Base-by-base conservation (phyloP, 2,888 invertebrate genomes). In the Drosophila neonasuta region DNA sequence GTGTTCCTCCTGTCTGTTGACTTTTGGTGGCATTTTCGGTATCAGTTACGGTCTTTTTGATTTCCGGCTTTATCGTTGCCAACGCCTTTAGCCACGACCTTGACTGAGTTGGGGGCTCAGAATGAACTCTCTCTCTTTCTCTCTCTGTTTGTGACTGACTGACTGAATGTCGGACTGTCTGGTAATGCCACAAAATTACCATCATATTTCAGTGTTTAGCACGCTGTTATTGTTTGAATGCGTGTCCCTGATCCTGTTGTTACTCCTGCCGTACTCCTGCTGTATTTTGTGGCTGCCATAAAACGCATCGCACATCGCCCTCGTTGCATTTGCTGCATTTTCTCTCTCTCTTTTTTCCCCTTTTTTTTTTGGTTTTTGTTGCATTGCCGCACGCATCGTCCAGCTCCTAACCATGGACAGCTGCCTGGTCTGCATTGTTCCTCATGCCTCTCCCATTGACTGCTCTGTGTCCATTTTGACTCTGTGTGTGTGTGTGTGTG, bases 1-100 rank as follows among this genome's bases (percentile, higher is more conserved):
- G 11, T 49, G 45, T 58, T 70, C 29, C 30, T 20, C 17, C 17
- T 46, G 44, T 58, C 36, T 68, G 63, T 77, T 78, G 71, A 77
- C 69, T 74, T 64, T 74, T 63, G 62, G 67, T 71, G 74, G 75
- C 75, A 50, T 71, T 74, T 74, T 71, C 17, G 57, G 64, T 51
- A 59, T 59, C 70, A 62, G 61, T 30, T 54, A 36, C 52, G 45
- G 17, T 69, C 64, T 51, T 64, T 60, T 49, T 56, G 51, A 51
- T 51, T 62, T 69, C 51, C 61, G 34, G 69, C 49, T 56, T 65
- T 45, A 32, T 46, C 48, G 56, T 34, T 13, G 20, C 56, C 56
- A 66, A 60, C 66, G 54, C 49, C 59, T 56, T 49, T 11, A 49
- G 30, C n/a, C 55, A 62, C 55, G 73, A 74, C 73, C 73, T 74